Conservation (phyloP, 2,113 vertebrate genomes). For the Chamaetylas fuelleborni region DNA sequence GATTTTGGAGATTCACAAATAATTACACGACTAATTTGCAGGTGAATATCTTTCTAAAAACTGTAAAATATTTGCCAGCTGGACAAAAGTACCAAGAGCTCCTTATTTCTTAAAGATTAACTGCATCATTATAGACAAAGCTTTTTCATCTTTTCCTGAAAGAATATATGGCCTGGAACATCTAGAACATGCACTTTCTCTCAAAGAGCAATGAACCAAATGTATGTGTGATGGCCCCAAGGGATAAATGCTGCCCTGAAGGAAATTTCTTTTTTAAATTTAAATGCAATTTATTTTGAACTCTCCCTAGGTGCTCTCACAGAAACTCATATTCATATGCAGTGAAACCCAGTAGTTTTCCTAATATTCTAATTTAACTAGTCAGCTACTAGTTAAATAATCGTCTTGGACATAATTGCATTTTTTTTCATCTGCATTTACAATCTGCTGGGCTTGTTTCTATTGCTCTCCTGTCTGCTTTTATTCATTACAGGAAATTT, state of each 20-base stretch:
- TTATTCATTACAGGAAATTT: constrained; percentile 14
- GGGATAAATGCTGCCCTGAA: background rate
- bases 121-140: background rate
- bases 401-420: background rate
- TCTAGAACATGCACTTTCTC: background rate
- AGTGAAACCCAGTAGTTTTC: background rate
- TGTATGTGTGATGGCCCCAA: background rate
- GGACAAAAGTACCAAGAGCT: background rate
- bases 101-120: background rate
- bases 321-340: background rate
- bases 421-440: background rate
- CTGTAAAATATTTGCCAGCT: background rate
- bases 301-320: background rate
- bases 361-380: background rate
- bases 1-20: background rate
- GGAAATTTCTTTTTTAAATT: background rate
- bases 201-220: background rate
- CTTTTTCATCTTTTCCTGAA: background rate
- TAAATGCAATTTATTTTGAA: background rate
- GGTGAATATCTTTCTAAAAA: background rate
- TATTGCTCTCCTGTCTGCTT: background rate
- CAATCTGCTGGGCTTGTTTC: background rate
- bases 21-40: background rate
- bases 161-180: background rate
- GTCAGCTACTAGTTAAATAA: background rate